Evolutionary conservation across 2,888 invertebrate species (phyloP), one percentile per base, ranked within the genome.

Genomic region (Cantharis flavilabris): DNA sequence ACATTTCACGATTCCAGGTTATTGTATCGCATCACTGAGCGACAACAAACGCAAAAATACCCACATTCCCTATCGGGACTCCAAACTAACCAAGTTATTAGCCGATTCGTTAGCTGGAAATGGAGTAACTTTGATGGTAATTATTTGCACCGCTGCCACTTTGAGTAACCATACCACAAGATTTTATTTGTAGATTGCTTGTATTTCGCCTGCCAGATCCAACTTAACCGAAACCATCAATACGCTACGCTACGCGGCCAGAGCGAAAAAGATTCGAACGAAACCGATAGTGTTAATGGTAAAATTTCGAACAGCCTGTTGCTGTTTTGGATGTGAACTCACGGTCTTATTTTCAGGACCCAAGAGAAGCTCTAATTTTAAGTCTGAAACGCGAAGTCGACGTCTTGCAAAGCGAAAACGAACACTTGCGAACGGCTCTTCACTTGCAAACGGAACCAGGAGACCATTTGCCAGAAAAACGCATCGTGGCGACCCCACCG

Each of bases 261-360:
- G 98, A 82, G 97, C 98, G 0, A 98, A 97, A 89, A 95, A 94
- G 86, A 98, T 98, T 81, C 94, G 95, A 83, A 96, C 97, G 0
- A 97, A 97, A 86, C 98, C 98, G 0, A 93, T 97, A 16, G 94
- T 98, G 26, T 94, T 97, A 88, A 97, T 98, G 97, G 96, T 96
- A 89, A 90, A 90, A 85, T 23, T 2, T 2, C n/a, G 0, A 13
- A 33, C n/a, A 1, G n/a, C 9, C 49, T 65, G 2, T n/a, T 67
- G 16, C 16, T 20, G 3, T 20, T 20, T 67, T 13, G 9, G 23
- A 65, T 3, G 26, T 64, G 18, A 64, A 64, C 23, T 49, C 0
- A 49, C n/a, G 30, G 2, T 5, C 1, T 72, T 13, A 18, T 26
- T 33, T 63, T 23, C 26, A 96, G 96, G 98, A 98, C 87, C 97